Conservation (phyloP, 2,797 vertebrate genomes). For the Cephalopachus bancanus region DNA sequence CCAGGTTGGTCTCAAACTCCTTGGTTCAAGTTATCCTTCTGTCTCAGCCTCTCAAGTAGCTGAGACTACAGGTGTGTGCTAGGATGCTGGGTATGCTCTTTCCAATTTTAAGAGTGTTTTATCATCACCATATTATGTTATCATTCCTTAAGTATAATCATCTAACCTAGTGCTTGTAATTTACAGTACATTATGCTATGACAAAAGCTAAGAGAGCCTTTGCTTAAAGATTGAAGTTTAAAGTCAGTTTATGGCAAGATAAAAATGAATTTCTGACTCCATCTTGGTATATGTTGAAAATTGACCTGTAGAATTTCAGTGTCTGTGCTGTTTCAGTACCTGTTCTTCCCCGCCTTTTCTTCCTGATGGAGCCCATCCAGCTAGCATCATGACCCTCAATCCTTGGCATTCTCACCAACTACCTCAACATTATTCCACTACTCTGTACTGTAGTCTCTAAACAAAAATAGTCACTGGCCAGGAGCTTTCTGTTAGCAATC, state of each 20-base stretch:
- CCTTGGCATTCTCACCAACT: not conserved
- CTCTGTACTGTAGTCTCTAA: not conserved
- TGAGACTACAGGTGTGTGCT: not conserved
- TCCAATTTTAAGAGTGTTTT: conserved; percentile 40
- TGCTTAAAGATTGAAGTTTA: conserved; percentile 28
- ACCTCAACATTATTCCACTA: not conserved
- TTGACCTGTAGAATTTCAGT: not conserved
- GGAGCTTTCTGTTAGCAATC: conserved; percentile 5
- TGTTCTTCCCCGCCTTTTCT: accelerated
- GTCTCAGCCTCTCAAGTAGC: not conserved
- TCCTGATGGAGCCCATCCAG: too few species aligned
- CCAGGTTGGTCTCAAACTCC: not conserved
- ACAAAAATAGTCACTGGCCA: not conserved
- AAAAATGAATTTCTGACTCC: not conserved
- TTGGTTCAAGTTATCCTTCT: not conserved
- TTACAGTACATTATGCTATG: not conserved
- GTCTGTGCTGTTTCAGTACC: not conserved
- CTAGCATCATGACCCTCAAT: not conserved
- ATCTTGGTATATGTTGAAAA: not conserved
- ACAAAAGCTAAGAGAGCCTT: not conserved
- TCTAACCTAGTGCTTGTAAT: not conserved
- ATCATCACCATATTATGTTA: not conserved
- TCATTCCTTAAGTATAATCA: not conserved
- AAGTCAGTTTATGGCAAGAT: not conserved
- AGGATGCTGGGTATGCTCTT: not conserved